A percentile compares a stretch with the other conserved stretches of the same genome.
Conservation (phyloP, 2,113 vertebrate species). For the Phalacrocorax pelagicus region DNA sequence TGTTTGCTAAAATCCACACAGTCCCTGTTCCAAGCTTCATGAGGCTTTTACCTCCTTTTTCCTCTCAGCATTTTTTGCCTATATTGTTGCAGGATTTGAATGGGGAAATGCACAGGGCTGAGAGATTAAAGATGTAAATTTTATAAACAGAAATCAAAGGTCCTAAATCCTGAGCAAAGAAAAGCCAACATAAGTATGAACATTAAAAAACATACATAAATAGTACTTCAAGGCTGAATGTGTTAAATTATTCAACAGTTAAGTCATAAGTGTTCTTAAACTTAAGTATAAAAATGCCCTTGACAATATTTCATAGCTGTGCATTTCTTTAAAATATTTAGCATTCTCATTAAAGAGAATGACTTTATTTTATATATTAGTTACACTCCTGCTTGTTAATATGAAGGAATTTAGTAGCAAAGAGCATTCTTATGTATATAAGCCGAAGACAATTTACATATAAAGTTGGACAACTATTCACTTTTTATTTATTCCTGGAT, state of each 20-base stretch:
- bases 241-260: constrained; percentile 85
- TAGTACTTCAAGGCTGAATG: constrained; percentile 83
- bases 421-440: constrained; percentile 82
- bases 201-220: constrained; percentile 85
- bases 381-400: constrained; percentile 82
- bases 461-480: constrained; percentile 77
- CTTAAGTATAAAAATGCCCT: constrained; percentile 89
- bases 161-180: constrained; percentile 82
- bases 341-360: constrained; percentile 88
- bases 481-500: constrained; percentile 79
- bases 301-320: constrained; percentile 84
- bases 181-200: constrained; percentile 82
- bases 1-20: constrained; percentile 33
- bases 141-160: constrained; percentile 84
- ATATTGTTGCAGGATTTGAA: constrained; percentile 67
- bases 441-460: constrained; percentile 81
- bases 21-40: neutral
- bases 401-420: constrained; percentile 78
- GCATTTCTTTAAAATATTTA: constrained; percentile 89
- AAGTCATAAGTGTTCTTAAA: constrained; percentile 86
- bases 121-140: constrained; percentile 86
- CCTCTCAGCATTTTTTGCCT: neutral
- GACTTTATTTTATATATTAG: constrained; percentile 88
- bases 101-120: constrained; percentile 69
- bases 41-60: neutral